Base-by-base conservation (phyloP, 1,140 invertebrate genomes). In the Caenorhabditis inopinata region DNA sequence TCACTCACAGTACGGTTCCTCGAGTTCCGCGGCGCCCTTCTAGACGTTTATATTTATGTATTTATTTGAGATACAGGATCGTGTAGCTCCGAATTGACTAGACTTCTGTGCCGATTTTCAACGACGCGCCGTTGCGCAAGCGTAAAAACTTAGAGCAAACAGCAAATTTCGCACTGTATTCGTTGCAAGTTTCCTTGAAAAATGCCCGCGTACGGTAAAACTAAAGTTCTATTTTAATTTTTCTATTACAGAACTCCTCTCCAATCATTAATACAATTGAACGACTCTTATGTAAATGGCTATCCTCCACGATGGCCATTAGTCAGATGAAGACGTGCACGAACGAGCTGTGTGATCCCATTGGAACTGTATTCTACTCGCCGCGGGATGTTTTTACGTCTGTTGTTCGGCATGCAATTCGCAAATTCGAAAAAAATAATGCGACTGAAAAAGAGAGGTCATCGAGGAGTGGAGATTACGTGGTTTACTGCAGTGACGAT, bases 401-500 rank as follows among this genome's bases (percentile, higher is more conserved):
- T 35, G 32, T 68, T 1, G 38, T 68, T 21, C 58, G 58, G 7
- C 29, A 68, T 38, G 32, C 25, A 9, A 68, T 68, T 27, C 32
- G 38, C 18, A 68, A 42, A 68, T 23, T 21, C 2, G 58, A 68
- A 21, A 68, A 42, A 12, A 68, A 29, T 2, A 21, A 68, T 21
- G 29, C 58, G 3, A n/a, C n/a, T n/a, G 58, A 42, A 5, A 68
- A 68, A 42, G 58, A 68, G 21, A 12, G 25, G n/a, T n/a, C n/a
- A 21, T 25, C 58, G 7, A 68, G 38, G 58, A 29, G 21, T 11
- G 27, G 29, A 9, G 58, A 68, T 21, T 68, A 68, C 9, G 32
- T 68, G 14, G 58, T 68, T 11, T 68, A 68, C 32, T 68, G 58
- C 21, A 68, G 58, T 42, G 58, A 68, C 38, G 58, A 68, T 68